Evolutionary conservation across 2,797 vertebrate species (phyloP).

Genomic region (Sandelia bainsii): DNA sequence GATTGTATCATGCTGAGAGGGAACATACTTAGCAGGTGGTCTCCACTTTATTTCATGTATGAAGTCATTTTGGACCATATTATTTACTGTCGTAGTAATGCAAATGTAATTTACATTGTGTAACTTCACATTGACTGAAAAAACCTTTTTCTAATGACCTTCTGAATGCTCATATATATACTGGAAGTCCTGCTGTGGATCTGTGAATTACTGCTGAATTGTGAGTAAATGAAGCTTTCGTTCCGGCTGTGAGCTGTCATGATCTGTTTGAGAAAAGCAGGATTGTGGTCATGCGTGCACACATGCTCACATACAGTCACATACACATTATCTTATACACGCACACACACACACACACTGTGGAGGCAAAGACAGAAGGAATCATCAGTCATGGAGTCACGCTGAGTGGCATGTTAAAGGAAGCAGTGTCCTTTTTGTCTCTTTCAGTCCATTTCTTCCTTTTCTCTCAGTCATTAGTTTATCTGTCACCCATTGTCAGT

Average conservation of each 20-base stretch:
- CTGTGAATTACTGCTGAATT: conserved; percentile 77
- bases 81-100: conserved; percentile 32
- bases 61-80: conserved; percentile 39
- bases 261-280: conserved; percentile 74
- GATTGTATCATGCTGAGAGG: conserved; percentile 33
- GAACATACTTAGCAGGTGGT: conserved; percentile 39
- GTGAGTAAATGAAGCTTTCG: conserved; percentile 80
- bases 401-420: conserved; percentile 69
- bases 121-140: conserved; percentile 15
- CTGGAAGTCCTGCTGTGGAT: conserved; percentile 66
- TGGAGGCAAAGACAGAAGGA: conserved; percentile 44
- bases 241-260: conserved; percentile 81
- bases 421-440: conserved; percentile 74
- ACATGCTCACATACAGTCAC: conserved; percentile 57
- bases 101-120: conserved; percentile 33
- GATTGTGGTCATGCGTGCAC: conserved; percentile 69
- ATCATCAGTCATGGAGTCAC: conserved; percentile 73
- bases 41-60: conserved; percentile 31
- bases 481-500: conserved; percentile 50
- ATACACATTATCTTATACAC: conserved; percentile 24
- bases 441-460: conserved; percentile 60
- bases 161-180: conserved; percentile 70
- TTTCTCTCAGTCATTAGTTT: conserved; percentile 68
- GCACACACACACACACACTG: conserved; percentile 31
- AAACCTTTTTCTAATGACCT: conserved; percentile 69